Percentiles rank a stretch among this genome's conserved stretches.
These are phyloP conservation scores for Palaemon carinicauda DNA, from an alignment of 1,140 invertebrate species.

Conservation along the genomic window DNA sequence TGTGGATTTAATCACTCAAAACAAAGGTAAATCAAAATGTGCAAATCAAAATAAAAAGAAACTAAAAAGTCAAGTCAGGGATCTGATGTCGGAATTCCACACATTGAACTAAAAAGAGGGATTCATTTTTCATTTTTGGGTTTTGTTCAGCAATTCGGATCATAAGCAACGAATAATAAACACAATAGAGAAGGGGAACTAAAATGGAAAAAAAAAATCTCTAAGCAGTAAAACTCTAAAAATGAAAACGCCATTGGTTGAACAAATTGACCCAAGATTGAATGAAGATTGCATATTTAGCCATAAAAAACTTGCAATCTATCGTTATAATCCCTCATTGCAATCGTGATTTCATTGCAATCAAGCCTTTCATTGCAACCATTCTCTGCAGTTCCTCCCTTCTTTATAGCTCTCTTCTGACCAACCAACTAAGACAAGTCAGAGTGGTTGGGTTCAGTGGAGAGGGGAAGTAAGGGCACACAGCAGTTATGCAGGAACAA, in stretches of 20 bases:
- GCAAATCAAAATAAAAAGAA: constrained; percentile 15
- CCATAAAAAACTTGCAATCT: neutral
- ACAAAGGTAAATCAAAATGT: constrained; percentile 7
- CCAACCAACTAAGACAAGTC: constrained; percentile 9
- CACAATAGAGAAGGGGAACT: neutral
- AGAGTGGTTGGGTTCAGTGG: neutral
- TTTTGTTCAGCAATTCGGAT: too few species aligned
- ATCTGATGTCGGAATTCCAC: too few species aligned
- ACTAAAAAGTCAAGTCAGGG: neutral
- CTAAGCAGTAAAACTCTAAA: neutral
- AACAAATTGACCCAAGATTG: constrained; percentile 28
- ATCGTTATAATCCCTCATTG: constrained; percentile 19
- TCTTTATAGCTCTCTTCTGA: neutral
- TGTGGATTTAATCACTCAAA: constrained; percentile 32
- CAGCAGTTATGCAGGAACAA: neutral
- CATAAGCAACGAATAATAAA: too few species aligned
- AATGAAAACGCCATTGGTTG: constrained; percentile 7
- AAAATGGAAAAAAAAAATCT: neutral
- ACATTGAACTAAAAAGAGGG: too few species aligned
- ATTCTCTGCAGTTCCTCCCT: too few species aligned
- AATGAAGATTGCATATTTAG: constrained; percentile 19
- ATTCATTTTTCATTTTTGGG: too few species aligned
- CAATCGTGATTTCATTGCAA: neutral
- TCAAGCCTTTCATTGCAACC: too few species aligned
- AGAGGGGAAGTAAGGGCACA: neutral